Conservation (phyloP, 2,113 vertebrate species). For the Xenotilapia caudafasciata region DNA sequence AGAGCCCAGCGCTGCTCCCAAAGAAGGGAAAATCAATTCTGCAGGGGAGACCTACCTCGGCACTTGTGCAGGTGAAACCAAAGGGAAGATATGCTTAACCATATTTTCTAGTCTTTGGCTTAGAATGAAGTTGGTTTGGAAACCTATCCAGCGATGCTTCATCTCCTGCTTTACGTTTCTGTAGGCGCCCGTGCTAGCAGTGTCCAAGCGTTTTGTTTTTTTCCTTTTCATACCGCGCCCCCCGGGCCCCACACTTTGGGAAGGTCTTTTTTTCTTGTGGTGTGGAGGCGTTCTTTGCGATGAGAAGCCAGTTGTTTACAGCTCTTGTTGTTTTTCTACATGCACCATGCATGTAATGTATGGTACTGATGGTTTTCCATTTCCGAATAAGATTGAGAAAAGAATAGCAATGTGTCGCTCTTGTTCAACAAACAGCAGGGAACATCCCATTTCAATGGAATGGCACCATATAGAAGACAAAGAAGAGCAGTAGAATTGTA, state of each 20-base stretch:
- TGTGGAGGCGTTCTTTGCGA: not conserved
- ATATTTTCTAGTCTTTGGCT: not conserved
- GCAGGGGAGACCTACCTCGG: accelerated
- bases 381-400: not conserved
- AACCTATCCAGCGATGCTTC: not conserved
- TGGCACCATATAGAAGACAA: not conserved
- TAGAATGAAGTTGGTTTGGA: not conserved
- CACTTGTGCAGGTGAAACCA: not conserved
- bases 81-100: accelerated
- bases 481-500: not conserved
- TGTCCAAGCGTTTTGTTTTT: not conserved
- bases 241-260: not conserved
- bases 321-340: not conserved
- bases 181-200: accelerated
- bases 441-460: not conserved
- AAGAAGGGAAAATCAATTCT: accelerated
- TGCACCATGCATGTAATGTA: not conserved
- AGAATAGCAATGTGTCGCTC: not conserved
- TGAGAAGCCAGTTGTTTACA: not conserved
- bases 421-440: not conserved
- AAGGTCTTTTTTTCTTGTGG: not conserved
- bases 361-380: not conserved
- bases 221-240: not conserved
- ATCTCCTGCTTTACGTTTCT: not conserved
- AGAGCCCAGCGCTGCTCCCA: accelerated